Evolutionary conservation across 2,888 invertebrate genomes (phyloP), one percentile per base, ranked within the genome.

Genomic region (Diarsia dahlii): DNA sequence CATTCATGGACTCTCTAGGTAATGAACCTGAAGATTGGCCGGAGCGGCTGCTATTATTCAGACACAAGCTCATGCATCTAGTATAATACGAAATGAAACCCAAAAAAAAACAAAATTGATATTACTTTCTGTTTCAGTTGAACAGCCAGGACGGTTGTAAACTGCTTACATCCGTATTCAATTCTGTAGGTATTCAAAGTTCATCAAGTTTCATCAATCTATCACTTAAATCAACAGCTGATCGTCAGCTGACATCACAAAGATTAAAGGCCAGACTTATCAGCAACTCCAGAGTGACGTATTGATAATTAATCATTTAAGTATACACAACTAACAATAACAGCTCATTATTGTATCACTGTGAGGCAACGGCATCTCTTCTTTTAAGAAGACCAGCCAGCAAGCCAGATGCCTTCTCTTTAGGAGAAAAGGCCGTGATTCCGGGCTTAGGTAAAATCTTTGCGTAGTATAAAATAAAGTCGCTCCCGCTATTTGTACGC

Each of bases 211-310:
- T 54, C 2, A 48, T n/a, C 15, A 28, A 23, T 20, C 13, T n/a
- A 48, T 23, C 34, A 28, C 9, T 60, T 50, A 50, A 13, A 45
- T 18, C 5, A 73, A 50, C 54, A 68, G 56, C 56, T 68, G 56
- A 68, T 64, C 9, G 6, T 45, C 28, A 69, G 50, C 28, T 76
- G 68, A 63, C 50, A 69, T 64, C 56, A 45, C 15, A 63, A 20
- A 77, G 50, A 46, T 50, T 45, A 76, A 45, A 77, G 64, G 34
- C 28, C 23, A 50, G n/a, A n/a, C 18, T 65, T 78, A 63, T n/a
- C 76, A 28, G 15, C 9, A 58, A 64, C 23, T 64, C 45, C 23
- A 70, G 6, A 39, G 8, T 67, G 62, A 77, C 13, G n/a, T 66
- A 56, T 56, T 56, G 12, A 39, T 4, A 23, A 48, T 15, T 9